Base-by-base conservation (phyloP, 1,140 invertebrate genomes). In the Scaptomyza graminum region DNA sequence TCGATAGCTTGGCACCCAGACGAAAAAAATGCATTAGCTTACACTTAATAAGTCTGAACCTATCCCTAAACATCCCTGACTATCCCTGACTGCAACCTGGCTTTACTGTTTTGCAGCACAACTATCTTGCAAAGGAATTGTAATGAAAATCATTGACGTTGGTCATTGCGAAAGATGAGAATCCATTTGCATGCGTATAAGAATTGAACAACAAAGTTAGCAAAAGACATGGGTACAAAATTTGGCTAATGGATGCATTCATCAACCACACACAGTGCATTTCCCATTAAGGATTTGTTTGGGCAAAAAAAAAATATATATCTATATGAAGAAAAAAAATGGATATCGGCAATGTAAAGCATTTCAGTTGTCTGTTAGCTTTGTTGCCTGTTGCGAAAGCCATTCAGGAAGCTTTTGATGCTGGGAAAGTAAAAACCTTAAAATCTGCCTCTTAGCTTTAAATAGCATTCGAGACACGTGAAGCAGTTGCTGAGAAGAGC, bases 381-480 rank as follows among this genome's bases (percentile, higher is more conserved):
- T 41, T 52, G 34, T 9, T 7, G 39, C 18, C 41, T 25, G 37
- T 37, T 34, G 31, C 31, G 9, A 34, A 34, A 34, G 37, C n/a
- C 25, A 39, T 43, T 56, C 11, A 16, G 15, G 31, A 18, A n/a
- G 44, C 41, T 25, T 41, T 18, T 37, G 31, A 16, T 56, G 31
- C 5, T 31, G 16, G 16, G 1, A 15, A 59, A 28, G 22, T 3
- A 25, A 62, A 46, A 54, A 46, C 49, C 18, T 52, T 62, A 25
- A 61, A 46, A 15, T 9, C 11, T 31, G n/a, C 44, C 34, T 18
- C 6, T 16, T 54, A 25, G 59, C 57, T 54, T 63, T 64, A 50
- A 51, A 43, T 43, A 15, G 12, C 13, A 31, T 52, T 62, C 60
- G 18, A 55, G 12, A 18, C 12, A 55, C 16, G 43, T 37, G 34